These are phyloP conservation scores for Centrocercus urophasianus DNA, from an alignment of 2,113 vertebrate genomes.

Conservation along the genomic window DNA sequence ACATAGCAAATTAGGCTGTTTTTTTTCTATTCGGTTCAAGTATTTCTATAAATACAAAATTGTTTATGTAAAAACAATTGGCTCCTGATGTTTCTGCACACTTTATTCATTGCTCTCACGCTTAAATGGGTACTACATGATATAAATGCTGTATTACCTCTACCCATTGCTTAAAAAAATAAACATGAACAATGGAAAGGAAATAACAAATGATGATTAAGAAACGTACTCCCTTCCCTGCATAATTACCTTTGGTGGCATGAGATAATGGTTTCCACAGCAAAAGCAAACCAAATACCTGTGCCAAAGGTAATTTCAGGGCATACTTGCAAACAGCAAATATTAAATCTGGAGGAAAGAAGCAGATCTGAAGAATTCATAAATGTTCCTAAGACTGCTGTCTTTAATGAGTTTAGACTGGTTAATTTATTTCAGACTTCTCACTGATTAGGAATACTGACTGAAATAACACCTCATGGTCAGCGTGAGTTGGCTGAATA, in stretches of 20 bases:
- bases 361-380: not conserved
- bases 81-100: not conserved
- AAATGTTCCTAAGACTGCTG: not conserved
- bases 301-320: not conserved
- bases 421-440: constrained; percentile 36
- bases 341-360: constrained; percentile 13
- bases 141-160: not conserved
- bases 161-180: not conserved
- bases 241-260: not conserved
- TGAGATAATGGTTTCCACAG: not conserved
- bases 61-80: not conserved
- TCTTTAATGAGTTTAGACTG: constrained; percentile 14
- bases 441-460: constrained; percentile 13
- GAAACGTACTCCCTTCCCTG: not conserved
- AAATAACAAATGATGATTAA: not conserved
- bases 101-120: not conserved
- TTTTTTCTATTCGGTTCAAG: not conserved
- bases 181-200: not conserved
- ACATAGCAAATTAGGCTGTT: not conserved
- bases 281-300: not conserved
- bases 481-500: not conserved
- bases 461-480: constrained; percentile 15
- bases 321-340: constrained; percentile 1
- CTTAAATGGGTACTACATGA: not conserved
- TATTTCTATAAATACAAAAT: not conserved